phyloP scores from a whole-genome alignment of 2,113 vertebrate genomes.

The Misgurnus mizolepis region DNA sequence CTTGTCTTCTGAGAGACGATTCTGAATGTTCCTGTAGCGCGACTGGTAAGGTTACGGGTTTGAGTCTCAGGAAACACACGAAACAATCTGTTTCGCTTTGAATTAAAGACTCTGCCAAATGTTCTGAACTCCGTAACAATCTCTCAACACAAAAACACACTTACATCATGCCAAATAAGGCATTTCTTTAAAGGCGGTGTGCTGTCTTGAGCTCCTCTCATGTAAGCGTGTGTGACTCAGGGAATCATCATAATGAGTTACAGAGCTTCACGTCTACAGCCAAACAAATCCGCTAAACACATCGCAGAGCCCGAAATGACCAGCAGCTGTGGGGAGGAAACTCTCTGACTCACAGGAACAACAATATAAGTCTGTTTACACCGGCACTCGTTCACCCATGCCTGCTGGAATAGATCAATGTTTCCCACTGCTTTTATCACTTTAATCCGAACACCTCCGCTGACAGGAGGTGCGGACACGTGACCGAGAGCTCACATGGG shows the following conservation, averaged over 20 bases:
- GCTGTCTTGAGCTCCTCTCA: not conserved
- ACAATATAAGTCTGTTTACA: conserved; percentile 18
- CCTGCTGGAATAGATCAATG: not conserved
- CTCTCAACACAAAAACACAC: conserved; percentile 2
- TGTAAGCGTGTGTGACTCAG: conserved; percentile 8
- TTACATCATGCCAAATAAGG: not conserved
- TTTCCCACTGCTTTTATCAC: not conserved
- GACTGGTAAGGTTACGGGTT: no score
- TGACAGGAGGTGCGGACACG: not conserved
- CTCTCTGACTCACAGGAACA: conserved; percentile 25
- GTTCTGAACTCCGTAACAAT: not conserved
- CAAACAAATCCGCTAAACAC: conserved; percentile 6
- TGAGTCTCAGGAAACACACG: no score
- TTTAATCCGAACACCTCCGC: conserved; percentile 16
- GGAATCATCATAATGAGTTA: conserved; percentile 5
- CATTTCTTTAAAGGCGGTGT: not conserved
- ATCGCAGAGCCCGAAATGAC: not conserved
- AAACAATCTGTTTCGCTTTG: no score
- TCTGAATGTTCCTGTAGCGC: no score
- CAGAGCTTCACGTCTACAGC: conserved; percentile 12
- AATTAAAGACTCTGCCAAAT: no score
- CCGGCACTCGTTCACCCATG: not conserved
- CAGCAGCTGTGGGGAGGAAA: conserved; percentile 21
- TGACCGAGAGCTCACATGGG: conserved; percentile 15
- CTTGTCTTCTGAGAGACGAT: no score